phyloP scores from a whole-genome alignment of 1,140 invertebrate genomes.

The Hestina assimilis region DNA sequence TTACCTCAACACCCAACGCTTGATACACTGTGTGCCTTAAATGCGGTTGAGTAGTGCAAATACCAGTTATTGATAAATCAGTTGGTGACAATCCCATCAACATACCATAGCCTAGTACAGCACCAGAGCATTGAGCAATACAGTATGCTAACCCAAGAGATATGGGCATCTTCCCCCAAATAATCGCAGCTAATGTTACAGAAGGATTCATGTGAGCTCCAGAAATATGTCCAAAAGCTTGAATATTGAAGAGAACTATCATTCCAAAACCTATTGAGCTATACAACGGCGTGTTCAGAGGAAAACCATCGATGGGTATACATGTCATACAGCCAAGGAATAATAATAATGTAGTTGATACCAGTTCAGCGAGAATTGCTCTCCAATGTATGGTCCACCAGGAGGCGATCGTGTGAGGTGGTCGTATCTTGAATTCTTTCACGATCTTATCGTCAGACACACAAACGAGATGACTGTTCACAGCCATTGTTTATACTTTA shows the following conservation, averaged over 20 bases:
- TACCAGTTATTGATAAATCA: constrained; percentile 42
- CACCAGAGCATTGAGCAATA: constrained; percentile 84
- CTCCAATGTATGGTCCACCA: constrained; percentile 37
- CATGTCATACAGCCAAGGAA: constrained; percentile 59
- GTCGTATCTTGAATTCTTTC: constrained; percentile 14
- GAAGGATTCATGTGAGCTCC: constrained; percentile 88
- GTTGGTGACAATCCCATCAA: constrained; percentile 80
- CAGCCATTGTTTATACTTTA: constrained; percentile 21
- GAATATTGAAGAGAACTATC: constrained; percentile 67
- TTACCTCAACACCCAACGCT: constrained; percentile 60
- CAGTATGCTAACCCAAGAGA: constrained; percentile 84
- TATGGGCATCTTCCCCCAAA: constrained; percentile 75
- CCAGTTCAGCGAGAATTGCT: constrained; percentile 46
- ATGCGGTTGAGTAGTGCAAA: constrained; percentile 81
- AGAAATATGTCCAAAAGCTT: constrained; percentile 85
- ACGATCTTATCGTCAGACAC: constrained; percentile 20
- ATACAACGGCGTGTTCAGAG: constrained; percentile 35
- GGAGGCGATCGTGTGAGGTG: background rate
- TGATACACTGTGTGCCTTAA: constrained; percentile 54
- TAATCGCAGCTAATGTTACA: constrained; percentile 84
- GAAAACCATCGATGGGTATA: constrained; percentile 44
- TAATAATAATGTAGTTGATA: constrained; percentile 49
- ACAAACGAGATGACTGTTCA: constrained; percentile 15
- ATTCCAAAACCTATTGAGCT: constrained; percentile 56
- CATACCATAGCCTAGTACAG: constrained; percentile 82